Conservation (phyloP, 2,888 invertebrate genomes). For the Ariolimax columbianus region DNA sequence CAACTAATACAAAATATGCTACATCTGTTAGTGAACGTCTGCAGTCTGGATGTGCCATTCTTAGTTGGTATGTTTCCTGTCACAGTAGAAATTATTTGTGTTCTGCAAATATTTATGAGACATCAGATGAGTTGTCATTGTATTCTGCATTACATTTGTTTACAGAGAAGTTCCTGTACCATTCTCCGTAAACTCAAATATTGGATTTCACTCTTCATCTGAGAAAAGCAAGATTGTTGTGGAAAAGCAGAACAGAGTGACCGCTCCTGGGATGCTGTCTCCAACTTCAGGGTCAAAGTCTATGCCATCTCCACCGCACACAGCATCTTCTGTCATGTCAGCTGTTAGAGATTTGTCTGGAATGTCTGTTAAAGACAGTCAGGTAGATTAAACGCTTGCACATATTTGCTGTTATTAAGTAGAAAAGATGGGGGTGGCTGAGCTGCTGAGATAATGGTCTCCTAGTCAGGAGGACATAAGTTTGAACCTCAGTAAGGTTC, state of each 20-base stretch:
- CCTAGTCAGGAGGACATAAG: no score
- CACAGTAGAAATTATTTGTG: no score
- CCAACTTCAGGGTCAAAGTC: constrained; percentile 60
- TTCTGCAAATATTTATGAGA: no score
- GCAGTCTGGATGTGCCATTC: no score
- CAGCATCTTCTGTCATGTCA: constrained; percentile 11
- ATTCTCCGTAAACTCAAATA: constrained; percentile 62
- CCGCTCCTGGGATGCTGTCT: constrained; percentile 63
- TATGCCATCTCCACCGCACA: constrained; percentile 56
- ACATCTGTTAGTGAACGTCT: no score
- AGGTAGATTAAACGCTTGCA: constrained; percentile 12
- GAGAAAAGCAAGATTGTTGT: constrained; percentile 89
- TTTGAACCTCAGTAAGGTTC: no score
- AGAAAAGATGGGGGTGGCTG: no score
- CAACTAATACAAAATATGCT: no score
- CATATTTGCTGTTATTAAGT: neutral
- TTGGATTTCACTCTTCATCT: constrained; percentile 87
- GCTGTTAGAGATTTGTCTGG: constrained; percentile 30
- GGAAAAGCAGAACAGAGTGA: constrained; percentile 83
- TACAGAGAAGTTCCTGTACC: constrained; percentile 70
- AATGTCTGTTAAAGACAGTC: constrained; percentile 26
- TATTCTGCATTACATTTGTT: no score
- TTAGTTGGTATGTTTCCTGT: no score
- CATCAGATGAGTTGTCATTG: no score
- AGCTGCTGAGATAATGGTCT: no score